Evolutionary conservation across 2,113 vertebrate genomes (phyloP).

Genomic region (Saguinus imperator): DNA sequence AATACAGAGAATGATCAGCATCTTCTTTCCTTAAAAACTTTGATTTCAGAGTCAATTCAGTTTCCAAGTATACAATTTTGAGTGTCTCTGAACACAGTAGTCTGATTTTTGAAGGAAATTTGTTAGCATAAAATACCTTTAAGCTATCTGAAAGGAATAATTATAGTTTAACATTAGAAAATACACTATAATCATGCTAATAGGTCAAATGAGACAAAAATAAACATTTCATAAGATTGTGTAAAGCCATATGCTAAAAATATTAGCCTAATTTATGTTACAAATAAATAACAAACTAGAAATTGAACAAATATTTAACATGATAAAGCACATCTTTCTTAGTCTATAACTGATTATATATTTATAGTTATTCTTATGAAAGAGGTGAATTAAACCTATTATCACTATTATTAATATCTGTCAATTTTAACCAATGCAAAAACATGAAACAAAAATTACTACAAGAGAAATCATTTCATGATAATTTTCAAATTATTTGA

Average conservation of each 20-base stretch:
- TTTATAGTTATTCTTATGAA: constrained; percentile 24
- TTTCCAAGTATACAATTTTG: background rate
- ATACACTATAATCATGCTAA: background rate
- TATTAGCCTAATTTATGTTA: background rate
- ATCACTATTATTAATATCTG: background rate
- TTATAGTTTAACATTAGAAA: constrained; percentile 7
- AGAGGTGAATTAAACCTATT: background rate
- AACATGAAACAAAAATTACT: constrained; percentile 3
- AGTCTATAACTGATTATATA: background rate
- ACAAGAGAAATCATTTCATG: background rate
- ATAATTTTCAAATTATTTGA: background rate
- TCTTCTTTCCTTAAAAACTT: background rate
- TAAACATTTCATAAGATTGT: background rate
- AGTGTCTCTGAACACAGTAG: background rate
- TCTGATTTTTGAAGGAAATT: constrained; percentile 14
- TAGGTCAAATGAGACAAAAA: constrained; percentile 20
- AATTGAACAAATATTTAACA: constrained; percentile 18
- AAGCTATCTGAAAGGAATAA: background rate
- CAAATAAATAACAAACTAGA: background rate
- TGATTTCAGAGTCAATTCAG: background rate
- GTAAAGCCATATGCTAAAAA: constrained; percentile 40
- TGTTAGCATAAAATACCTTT: background rate
- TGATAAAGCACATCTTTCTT: background rate
- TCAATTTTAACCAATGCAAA: constrained; percentile 21
- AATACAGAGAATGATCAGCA: background rate